Evolutionary conservation across 2,888 invertebrate species (phyloP).

Genomic region (Abrostola tripartita): DNA sequence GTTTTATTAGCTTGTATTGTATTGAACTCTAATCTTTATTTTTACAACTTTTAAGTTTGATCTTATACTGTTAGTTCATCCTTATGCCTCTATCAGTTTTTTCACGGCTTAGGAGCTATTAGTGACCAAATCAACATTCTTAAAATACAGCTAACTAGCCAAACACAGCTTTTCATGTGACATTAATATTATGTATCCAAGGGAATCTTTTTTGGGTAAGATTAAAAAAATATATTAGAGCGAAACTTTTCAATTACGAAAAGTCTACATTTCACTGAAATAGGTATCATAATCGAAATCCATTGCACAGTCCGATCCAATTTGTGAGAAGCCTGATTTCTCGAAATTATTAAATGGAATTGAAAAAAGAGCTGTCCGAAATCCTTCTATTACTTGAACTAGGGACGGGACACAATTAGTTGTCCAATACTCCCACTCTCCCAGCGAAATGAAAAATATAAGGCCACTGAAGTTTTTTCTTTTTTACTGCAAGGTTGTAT

Average conservation of each 20-base stretch:
- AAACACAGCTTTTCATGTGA: no score
- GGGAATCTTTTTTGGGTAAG: not conserved
- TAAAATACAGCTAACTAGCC: no score
- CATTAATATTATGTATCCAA: no score
- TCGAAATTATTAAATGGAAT: conserved; percentile 45
- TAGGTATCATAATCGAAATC: conserved; percentile 32
- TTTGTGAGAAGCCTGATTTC: conserved; percentile 43
- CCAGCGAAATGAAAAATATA: conserved; percentile 32
- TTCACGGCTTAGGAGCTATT: no score
- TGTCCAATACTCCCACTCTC: conserved; percentile 33
- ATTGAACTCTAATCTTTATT: no score
- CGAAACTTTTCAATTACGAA: not conserved
- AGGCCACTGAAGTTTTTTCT: not conserved
- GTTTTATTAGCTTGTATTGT: no score
- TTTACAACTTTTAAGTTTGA: no score
- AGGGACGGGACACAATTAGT: conserved; percentile 63
- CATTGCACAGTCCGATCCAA: conserved; percentile 44
- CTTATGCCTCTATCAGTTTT: no score
- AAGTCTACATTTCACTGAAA: conserved; percentile 20
- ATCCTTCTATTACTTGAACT: conserved; percentile 50
- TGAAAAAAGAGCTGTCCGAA: conserved; percentile 47
- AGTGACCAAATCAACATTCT: no score
- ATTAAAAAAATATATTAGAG: not conserved
- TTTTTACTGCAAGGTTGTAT: not conserved
- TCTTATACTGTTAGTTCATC: no score